Evolutionary conservation across 2,113 vertebrate species (phyloP).

Genomic region (Paracanthobrama guichenoti): DNA sequence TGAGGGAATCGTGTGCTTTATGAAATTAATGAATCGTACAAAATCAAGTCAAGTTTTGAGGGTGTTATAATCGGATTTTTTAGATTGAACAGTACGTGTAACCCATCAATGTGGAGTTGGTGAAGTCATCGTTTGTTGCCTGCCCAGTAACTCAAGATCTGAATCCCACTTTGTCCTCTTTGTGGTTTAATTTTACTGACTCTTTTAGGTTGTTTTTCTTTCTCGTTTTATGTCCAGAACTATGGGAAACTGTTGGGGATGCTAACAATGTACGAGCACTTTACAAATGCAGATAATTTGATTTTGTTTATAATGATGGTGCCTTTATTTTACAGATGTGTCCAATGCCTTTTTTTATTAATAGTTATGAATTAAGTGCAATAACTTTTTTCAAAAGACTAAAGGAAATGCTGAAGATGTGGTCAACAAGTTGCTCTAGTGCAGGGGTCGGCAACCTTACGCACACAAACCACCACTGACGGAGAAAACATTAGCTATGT

Average conservation of each 20-base stretch:
- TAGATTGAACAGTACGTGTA: background rate
- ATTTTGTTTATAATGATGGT: conserved; percentile 34
- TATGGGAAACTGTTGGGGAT: conserved; percentile 12
- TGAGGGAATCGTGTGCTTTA: background rate
- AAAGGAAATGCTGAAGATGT: background rate
- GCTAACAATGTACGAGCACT: conserved; percentile 32
- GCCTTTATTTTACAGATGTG: conserved; percentile 48
- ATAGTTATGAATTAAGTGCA: conserved; percentile 11
- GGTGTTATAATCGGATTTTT: background rate
- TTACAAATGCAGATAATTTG: conserved; percentile 2
- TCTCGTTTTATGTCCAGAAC: background rate
- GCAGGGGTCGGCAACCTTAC: conserved; percentile 7
- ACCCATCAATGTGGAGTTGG: background rate
- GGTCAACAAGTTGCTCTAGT: background rate
- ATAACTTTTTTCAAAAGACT: background rate
- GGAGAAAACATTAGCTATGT: background rate
- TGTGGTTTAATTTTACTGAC: background rate
- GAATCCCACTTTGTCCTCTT: background rate
- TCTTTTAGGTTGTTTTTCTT: background rate
- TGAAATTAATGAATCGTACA: background rate
- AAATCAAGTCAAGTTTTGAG: background rate
- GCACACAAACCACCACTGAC: background rate
- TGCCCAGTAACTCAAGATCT: background rate
- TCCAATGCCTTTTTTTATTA: conserved; percentile 17
- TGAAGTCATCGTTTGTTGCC: background rate